Conservation (phyloP, 2,797 vertebrate genomes). For the Danio choprae region DNA sequence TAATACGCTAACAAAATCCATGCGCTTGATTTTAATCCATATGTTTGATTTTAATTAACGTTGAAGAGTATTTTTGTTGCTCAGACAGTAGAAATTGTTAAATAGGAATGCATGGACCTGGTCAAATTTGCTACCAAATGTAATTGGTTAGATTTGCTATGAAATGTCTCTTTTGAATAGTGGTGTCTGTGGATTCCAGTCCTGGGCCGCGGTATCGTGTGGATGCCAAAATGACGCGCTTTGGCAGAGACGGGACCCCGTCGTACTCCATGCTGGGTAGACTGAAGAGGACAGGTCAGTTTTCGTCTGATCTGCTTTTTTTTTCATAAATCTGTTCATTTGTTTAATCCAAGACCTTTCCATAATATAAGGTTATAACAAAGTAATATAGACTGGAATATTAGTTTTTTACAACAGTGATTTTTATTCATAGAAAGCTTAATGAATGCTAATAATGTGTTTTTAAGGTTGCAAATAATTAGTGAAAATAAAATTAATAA, state of each 20-base stretch:
- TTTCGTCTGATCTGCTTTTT: conserved; percentile 7
- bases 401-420: too few relatives aligned
- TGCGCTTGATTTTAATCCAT: conserved; percentile 24
- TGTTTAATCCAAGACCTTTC: neutral
- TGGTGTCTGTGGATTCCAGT: conserved; percentile 80
- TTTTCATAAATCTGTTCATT: neutral
- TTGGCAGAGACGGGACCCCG: conserved; percentile 82
- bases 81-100: neutral
- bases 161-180: conserved; percentile 68
- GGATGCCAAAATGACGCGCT: conserved; percentile 84
- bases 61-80: neutral
- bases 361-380: neutral
- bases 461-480: too few relatives aligned
- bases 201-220: conserved; percentile 88
- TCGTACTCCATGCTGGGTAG: conserved; percentile 87
- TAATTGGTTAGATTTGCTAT: neutral
- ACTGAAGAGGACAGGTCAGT: conserved; percentile 59
- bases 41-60: conserved; percentile 18
- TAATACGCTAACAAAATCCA: conserved; percentile 18
- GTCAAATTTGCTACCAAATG: neutral
- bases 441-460: too few relatives aligned
- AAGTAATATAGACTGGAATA: too few relatives aligned
- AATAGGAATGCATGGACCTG: neutral
- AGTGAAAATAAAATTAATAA: too few relatives aligned
- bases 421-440: too few relatives aligned